Base-by-base conservation (phyloP, 2,113 vertebrate species). In the Megaceryle maxima region DNA sequence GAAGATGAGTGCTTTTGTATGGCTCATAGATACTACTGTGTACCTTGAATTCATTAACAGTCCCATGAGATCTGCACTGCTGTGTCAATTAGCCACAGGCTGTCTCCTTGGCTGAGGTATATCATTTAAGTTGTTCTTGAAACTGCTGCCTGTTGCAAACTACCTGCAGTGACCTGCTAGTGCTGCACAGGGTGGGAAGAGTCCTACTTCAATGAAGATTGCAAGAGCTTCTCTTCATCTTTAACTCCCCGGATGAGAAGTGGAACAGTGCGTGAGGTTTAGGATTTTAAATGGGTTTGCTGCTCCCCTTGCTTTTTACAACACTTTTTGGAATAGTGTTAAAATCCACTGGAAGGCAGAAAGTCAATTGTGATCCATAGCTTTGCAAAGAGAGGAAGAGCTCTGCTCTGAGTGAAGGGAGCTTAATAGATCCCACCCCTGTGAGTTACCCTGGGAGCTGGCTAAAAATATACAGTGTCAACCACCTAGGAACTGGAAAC, bases 181-280 rank as follows among this genome's bases (percentile, higher is more conserved):
- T 91, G 46, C 53, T 50, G 43, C 33, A 3, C 21, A 5, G 48
- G 22, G 15, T 53, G 63, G 76, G 22, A 56, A 57, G 33, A 28
- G 41, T 11, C 62, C 31, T 15, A 0, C 28, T 6, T 37, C 59
- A 46, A 14, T 5, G 28, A 25, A 72, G 63, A 4, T 9, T 37
- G n/a, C 67, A 33, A 69, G 60, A 26, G 19, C 18, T 26, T 41
- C 26, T 20, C 16, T 62, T 33, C 20, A 13, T 31, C 60, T 48
- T 22, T 43, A 33, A 57, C 1, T 11, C 33, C 33, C 35, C 0
- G 0, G 7, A 15, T 7, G 24, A 41, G 16, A n/a, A 46, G 46
- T 6, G 41, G 7, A 51, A 18, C n/a, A 7, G 9, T 1, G 2
- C 4, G 35, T 12, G 33, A 11, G 2, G 26, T 8, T 24, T 4